phyloP scores from a whole-genome alignment of 2,113 vertebrate species.

The Typhlomys cinereus region DNA sequence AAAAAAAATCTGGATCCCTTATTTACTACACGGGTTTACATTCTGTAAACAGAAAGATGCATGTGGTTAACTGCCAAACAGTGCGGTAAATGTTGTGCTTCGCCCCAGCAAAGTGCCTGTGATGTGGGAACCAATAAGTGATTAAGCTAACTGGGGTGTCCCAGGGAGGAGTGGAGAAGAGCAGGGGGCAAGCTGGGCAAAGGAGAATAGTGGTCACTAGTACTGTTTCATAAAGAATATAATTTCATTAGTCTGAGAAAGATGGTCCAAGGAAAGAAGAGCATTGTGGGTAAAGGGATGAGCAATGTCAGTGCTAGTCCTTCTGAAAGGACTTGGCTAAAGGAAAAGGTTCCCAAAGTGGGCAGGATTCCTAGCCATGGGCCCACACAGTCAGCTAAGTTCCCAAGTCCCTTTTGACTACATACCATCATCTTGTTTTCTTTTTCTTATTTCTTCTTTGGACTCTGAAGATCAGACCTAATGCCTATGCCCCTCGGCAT shows the following conservation, averaged over 20 bases:
- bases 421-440: not conserved
- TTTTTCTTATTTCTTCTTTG: constrained; percentile 44
- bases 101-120: constrained; percentile 1
- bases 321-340: not conserved
- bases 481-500: constrained; percentile 55
- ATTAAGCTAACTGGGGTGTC: not conserved
- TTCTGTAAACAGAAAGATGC: constrained; percentile 40
- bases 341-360: not conserved
- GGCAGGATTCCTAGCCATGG: not conserved
- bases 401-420: too few species aligned
- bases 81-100: not conserved
- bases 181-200: not conserved
- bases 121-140: constrained; percentile 43
- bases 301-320: not conserved
- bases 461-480: constrained; percentile 46
- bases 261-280: too few species aligned
- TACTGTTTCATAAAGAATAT: not conserved
- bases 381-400: not conserved
- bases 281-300: too few species aligned
- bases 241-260: not conserved
- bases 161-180: not conserved
- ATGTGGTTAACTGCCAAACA: not conserved
- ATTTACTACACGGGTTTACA: too few species aligned
- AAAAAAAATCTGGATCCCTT: constrained; percentile 39
- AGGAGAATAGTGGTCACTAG: not conserved